phyloP scores from a whole-genome alignment of 2,797 vertebrate species.

The Crossoptilon crossoptilon region DNA sequence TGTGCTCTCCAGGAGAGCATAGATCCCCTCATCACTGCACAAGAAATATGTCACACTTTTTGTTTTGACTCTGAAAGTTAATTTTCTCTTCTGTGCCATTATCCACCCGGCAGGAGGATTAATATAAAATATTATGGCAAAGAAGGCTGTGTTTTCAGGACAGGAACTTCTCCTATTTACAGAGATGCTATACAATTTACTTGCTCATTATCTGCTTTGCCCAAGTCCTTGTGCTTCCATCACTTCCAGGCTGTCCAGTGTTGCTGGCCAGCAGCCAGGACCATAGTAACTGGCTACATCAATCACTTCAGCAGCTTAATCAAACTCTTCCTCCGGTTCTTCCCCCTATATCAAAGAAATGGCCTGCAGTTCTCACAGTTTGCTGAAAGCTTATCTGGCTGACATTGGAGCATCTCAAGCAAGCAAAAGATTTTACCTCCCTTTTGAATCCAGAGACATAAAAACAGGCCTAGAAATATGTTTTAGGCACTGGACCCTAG shows the following conservation, averaged over 20 bases:
- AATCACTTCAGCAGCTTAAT: slow-evolving; percentile 45
- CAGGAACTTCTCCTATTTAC: not conserved
- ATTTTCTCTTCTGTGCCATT: not conserved
- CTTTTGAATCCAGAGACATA: not conserved
- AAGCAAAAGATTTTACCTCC: not conserved
- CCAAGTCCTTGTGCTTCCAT: not conserved
- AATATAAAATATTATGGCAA: not conserved
- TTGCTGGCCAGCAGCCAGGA: not conserved
- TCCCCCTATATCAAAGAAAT: slow-evolving; percentile 3
- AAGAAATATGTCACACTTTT: not conserved
- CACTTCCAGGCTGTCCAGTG: slow-evolving; percentile 5
- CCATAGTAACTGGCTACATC: slow-evolving; percentile 20
- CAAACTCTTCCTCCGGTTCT: slow-evolving; percentile 33
- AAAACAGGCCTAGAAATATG: not conserved
- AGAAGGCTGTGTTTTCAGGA: not conserved
- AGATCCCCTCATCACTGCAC: not conserved
- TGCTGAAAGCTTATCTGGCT: not conserved
- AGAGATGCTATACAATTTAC: not conserved
- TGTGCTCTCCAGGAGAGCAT: not conserved
- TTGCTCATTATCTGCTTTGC: slow-evolving; percentile 20
- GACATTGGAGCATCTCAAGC: not conserved
- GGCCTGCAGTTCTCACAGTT: slow-evolving; percentile 20
- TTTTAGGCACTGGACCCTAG: not conserved
- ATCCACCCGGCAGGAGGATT: not conserved
- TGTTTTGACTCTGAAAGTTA: not conserved